Base-by-base conservation (phyloP, 2,797 vertebrate genomes). In the Halcyon badia region DNA sequence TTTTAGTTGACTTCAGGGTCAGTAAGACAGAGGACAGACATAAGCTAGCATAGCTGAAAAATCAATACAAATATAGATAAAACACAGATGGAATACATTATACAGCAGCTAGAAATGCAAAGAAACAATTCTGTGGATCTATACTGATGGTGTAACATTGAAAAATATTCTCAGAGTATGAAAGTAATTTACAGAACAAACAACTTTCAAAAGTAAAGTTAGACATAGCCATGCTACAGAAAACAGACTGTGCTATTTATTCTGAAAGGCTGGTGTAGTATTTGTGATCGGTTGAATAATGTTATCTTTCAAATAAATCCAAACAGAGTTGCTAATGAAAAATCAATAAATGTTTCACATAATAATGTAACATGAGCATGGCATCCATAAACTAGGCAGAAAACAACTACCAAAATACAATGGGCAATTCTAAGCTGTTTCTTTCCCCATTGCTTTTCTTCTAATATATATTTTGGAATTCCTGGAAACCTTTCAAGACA, bases 1-100 rank as follows among this genome's bases (percentile, higher is more conserved):
- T 87, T 96, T 96, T 84, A 83, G 64, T 82, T 69, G 81, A 89
- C 58, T 76, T 68, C 48, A 62, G 87, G 72, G 91, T 89, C 93
- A 91, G 16, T 49, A 89, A 91, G 51, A 51, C 78, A 70, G 66
- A 95, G 95, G 93, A 82, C 44, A 65, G 68, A 87, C 44, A 69
- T 87, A 75, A 91, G 37, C 46, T 60, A 92, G n/a, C 56, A 95
- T 52, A 82, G 61, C 46, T 92, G 48, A 85, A 94, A 93, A 94
- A 91, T 87, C 94, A 94, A 94, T 78, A 60, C 25, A 90, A 77
- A 88, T 79, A 83, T 12, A 82, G 73, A 73, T 90, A 86, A 72
- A 91, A 56, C 35, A 88, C 51, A 92, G 49, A 92, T 78, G 73
- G 52, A 70, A 83, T 92, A 84, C 85, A 81, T 89, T 90, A 83